Evolutionary conservation across 1,140 invertebrate genomes (phyloP), one percentile per base, ranked within the genome.

Genomic region (Trichonephila clavata): DNA sequence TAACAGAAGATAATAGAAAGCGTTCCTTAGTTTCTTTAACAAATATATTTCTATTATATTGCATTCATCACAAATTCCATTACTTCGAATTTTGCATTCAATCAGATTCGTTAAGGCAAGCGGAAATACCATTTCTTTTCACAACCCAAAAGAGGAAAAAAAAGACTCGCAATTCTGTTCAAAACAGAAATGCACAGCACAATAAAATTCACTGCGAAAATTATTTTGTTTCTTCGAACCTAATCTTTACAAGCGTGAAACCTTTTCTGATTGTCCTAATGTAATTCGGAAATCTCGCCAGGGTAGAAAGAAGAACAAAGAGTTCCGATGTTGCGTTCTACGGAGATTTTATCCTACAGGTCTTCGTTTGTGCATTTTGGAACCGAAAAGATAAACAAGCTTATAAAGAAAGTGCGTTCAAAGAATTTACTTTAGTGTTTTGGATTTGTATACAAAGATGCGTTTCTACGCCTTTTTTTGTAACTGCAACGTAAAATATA

Each of bases 211-310:
- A 13, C 14, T 14, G 27, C 6, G 24, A 27, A 32, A 77, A 77
- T 77, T 77, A 77, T 77, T 68, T 77, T 77, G 71, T 77, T 77
- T 77, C 71, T 14, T 5, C 16, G 27, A 27, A 39, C 27, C 71
- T 77, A 77, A 77, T 77, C 71, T 77, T 77, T 32, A 13, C 71
- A 39, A 77, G 71, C 71, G 71, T 77, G 71, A 77, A 77, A 77
- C 27, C 71, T 77, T 27, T 39, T 14, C 27, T 27, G 71, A 77
- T 77, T 77, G 32, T 27, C 32, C 16, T 77, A 77, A 77, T 77
- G 27, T 32, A 77, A 77, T 77, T 77, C 71, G 71, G 71, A 77
- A 77, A 14, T 18, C 71, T 39, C 27, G 71, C 32, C 71, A 2
- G 6, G 6, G 14, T 14, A 20, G 24, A 39, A 39, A 20, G 71